Percentiles rank a stretch among this genome's conserved stretches.
Conservation (phyloP, 2,797 vertebrate genomes). For the Hapalemur alaotrensis region DNA sequence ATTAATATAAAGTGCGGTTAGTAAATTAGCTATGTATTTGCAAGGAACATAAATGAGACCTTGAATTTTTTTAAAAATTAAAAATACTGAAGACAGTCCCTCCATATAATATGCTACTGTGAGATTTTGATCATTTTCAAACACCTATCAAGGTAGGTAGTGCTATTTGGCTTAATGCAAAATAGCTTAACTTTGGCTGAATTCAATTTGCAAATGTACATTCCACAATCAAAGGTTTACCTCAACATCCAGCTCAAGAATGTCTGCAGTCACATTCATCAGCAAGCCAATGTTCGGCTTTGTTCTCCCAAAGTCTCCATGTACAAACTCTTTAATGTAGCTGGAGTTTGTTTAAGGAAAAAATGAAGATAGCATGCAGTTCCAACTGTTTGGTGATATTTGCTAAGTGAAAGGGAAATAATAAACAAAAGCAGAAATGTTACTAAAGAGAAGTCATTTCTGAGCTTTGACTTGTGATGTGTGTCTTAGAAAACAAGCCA, state of each 20-base stretch:
- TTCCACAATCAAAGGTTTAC: slow-evolving; percentile 81
- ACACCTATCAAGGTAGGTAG: not conserved
- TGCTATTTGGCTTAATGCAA: not conserved
- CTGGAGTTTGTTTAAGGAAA: slow-evolving; percentile 87
- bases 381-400: not conserved
- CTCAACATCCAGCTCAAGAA: slow-evolving; percentile 97
- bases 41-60: not conserved
- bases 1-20: slow-evolving; percentile 1
- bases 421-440: slow-evolving; percentile 48
- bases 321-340: slow-evolving; percentile 98
- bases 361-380: not conserved
- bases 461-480: not conserved
- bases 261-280: slow-evolving; percentile 92
- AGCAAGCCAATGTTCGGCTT: slow-evolving; percentile 94
- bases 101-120: not conserved
- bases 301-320: slow-evolving; percentile 98
- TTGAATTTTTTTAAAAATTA: not conserved
- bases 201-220: slow-evolving; percentile 11
- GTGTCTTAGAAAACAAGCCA: not conserved
- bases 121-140: slow-evolving; percentile 26
- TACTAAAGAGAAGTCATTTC: not conserved
- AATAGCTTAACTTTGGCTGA: not conserved
- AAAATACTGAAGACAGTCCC: not conserved
- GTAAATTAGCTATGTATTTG: slow-evolving; percentile 2
- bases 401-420: not conserved